Conservation (phyloP, 2,888 invertebrate genomes). For the Stenoptilia bipunctidactyla region DNA sequence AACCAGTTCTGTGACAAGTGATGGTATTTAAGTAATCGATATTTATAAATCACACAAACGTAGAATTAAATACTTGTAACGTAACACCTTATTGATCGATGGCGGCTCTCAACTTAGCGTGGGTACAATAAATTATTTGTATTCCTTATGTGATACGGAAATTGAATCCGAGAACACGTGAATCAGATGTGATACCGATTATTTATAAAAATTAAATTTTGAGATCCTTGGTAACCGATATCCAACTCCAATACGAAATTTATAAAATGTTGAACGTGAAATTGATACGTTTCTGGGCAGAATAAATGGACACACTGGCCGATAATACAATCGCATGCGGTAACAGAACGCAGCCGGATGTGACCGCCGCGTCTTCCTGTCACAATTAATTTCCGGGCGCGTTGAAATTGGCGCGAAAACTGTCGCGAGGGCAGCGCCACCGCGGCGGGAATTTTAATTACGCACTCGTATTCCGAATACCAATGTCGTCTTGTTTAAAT, state of each 20-base stretch:
- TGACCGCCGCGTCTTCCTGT: slow-evolving; percentile 69
- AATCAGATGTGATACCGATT: too few relatives aligned
- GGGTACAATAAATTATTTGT: too few relatives aligned
- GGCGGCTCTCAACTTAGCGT: slow-evolving; percentile 12
- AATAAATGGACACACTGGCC: slow-evolving; percentile 24
- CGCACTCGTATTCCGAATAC: slow-evolving; percentile 70
- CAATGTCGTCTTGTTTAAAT: slow-evolving; percentile 72
- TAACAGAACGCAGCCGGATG: slow-evolving; percentile 64
- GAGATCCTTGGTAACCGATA: not conserved
- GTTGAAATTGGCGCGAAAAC: slow-evolving; percentile 72
- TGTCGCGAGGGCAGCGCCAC: slow-evolving; percentile 55
- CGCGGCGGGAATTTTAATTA: slow-evolving; percentile 70
- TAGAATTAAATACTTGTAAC: slow-evolving; percentile 12
- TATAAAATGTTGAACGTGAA: not conserved
- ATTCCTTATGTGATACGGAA: too few relatives aligned
- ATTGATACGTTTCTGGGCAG: not conserved
- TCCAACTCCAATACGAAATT: not conserved
- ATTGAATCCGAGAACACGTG: too few relatives aligned
- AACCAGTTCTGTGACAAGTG: slow-evolving; percentile 45
- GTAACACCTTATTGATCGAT: slow-evolving; percentile 11
- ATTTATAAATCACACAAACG: slow-evolving; percentile 33
- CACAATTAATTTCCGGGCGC: slow-evolving; percentile 71
- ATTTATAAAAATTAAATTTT: too few relatives aligned
- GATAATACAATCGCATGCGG: slow-evolving; percentile 40
- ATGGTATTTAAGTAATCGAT: slow-evolving; percentile 46